Base-by-base conservation (phyloP, 2,888 invertebrate species). In the Lasioglossum oenotherae region DNA sequence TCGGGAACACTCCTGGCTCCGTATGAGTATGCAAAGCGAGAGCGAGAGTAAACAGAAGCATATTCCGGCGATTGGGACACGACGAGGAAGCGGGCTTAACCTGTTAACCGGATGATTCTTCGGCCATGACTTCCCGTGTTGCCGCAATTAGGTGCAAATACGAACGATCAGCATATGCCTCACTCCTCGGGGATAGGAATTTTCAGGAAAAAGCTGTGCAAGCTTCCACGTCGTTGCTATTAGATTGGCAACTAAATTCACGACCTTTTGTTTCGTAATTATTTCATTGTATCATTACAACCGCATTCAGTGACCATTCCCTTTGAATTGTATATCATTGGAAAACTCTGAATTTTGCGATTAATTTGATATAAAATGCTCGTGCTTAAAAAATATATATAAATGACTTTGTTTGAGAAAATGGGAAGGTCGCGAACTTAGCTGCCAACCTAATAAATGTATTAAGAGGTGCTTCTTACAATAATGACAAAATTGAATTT, bases 21-120 rank as follows among this genome's bases (percentile, higher is more conserved):
- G 49, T 90, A 89, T 84, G 89, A 75, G 86, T 91, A 90, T 90
- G 91, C 90, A 90, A 91, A 91, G 85, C 89, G 87, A 82, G 78
- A 80, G 81, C 84, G 53, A 80, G 85, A 85, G 89, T 86, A 90
- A 89, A 91, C 88, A 88, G 88, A 87, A 81, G 71, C 78, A 85
- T 67, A 67, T 88, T 84, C 78, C 46, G 78, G 69, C 78, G 85
- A 86, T 89, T 80, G 77, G 82, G 78, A 53, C 53, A 81, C 81
- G 81, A 86, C 78, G 77, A 31, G 31, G 64, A 31, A 78, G 86
- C 88, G 86, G 81, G 90, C 83, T 92, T 67, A 92, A 92, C 92
- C 89, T 87, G 88, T 92, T 92, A 89, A 91, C 35, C 79, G 79
- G 74, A 14, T 16, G 67, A 67, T 67, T 67, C 67, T 67, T 67